A percentile compares a stretch with the other conserved stretches of the same genome.
These are phyloP conservation scores for Acrobasis repandana DNA, from an alignment of 2,888 invertebrate species.

Conservation along the genomic window DNA sequence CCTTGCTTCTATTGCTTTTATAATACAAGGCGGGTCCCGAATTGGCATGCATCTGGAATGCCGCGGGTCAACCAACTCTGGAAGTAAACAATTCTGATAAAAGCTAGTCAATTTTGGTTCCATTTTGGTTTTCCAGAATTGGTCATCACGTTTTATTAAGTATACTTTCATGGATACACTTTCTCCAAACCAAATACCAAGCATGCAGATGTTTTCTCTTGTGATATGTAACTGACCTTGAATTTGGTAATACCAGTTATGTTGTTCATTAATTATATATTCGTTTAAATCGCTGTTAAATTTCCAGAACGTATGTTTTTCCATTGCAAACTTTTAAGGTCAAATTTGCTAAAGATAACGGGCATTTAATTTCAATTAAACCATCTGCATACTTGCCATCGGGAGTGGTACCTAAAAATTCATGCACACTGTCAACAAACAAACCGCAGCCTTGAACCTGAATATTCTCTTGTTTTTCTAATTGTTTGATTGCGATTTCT, in stretches of 20 bases:
- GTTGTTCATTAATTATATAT: constrained; percentile 20
- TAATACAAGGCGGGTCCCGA: too few species aligned
- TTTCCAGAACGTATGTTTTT: constrained; percentile 20
- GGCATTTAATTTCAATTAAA: constrained; percentile 1
- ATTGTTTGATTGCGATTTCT: too few species aligned
- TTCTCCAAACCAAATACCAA: constrained; percentile 26
- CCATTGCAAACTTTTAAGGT: constrained; percentile 9
- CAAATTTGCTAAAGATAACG: background rate
- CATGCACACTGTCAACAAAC: too few species aligned
- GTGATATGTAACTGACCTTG: constrained; percentile 27
- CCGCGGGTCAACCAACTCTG: too few species aligned
- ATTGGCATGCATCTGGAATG: too few species aligned
- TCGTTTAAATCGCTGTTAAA: constrained; percentile 19
- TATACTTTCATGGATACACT: background rate
- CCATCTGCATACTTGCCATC: background rate
- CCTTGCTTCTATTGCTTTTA: too few species aligned
- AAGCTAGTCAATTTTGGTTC: too few species aligned
- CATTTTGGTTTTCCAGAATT: background rate
- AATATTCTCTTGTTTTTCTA: too few species aligned
- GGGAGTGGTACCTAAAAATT: too few species aligned
- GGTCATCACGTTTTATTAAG: constrained; percentile 9
- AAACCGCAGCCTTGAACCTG: too few species aligned
- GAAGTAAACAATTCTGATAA: too few species aligned
- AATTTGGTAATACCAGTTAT: constrained; percentile 25
- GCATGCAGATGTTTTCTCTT: constrained; percentile 23